phyloP scores from a whole-genome alignment of 1,140 invertebrate genomes.

The Drosophila grimshawi region DNA sequence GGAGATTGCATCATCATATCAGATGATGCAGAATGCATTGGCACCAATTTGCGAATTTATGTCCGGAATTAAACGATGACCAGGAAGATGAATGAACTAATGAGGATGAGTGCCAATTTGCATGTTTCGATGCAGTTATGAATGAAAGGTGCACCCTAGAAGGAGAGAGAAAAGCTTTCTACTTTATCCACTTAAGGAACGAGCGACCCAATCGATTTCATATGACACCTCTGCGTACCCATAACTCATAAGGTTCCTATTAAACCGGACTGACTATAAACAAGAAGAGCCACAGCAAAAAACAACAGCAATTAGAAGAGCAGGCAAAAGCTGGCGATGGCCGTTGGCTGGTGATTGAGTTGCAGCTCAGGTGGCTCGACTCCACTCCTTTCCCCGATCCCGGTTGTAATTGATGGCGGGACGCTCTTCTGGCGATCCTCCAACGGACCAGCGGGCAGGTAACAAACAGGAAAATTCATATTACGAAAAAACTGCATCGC shows the following conservation, averaged over 20 bases:
- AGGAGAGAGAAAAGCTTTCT: constrained; percentile 55
- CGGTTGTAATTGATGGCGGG: constrained; percentile 68
- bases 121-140: constrained; percentile 30
- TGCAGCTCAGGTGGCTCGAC: constrained; percentile 68
- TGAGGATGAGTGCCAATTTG: constrained; percentile 59
- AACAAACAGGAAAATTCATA: constrained; percentile 79
- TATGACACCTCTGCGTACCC: constrained; percentile 51
- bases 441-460: constrained; percentile 37
- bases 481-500: constrained; percentile 80
- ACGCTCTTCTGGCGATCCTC: constrained; percentile 56
- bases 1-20: constrained; percentile 60
- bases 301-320: constrained; percentile 70
- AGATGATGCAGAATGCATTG: constrained; percentile 30
- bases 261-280: constrained; percentile 28
- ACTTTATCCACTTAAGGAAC: constrained; percentile 36
- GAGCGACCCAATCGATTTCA: constrained; percentile 27
- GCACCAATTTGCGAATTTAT: constrained; percentile 57
- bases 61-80: constrained; percentile 43
- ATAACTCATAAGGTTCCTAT: constrained; percentile 58
- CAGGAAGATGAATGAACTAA: constrained; percentile 29
- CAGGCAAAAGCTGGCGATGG: constrained; percentile 58
- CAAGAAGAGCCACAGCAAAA: constrained; percentile 39
- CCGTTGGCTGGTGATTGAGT: constrained; percentile 71
- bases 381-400: constrained; percentile 6
- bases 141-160: constrained; percentile 34